These are phyloP conservation scores for Eristalis intricaria DNA, from an alignment of 2,888 invertebrate species.

Conservation along the genomic window DNA sequence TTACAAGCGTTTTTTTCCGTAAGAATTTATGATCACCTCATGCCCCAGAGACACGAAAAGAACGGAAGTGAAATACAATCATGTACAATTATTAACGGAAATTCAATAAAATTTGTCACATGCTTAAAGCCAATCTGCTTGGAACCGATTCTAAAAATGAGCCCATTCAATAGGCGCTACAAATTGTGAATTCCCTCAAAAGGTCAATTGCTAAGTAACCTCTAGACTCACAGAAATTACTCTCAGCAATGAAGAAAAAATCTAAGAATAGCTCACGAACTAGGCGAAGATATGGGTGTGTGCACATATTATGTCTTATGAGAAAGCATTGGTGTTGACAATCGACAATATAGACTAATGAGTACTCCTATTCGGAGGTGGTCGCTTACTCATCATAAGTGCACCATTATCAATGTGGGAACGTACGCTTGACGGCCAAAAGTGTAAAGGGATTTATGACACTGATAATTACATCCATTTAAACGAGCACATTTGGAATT, in stretches of 20 bases:
- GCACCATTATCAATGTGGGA: not conserved
- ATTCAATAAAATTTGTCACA: no score
- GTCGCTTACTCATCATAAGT: not conserved
- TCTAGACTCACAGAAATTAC: not conserved
- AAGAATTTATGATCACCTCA: no score
- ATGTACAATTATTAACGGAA: no score
- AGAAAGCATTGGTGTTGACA: not conserved
- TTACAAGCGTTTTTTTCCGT: no score
- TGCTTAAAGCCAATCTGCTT: no score
- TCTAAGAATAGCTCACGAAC: not conserved
- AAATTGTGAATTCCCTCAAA: not conserved
- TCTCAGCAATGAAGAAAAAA: not conserved
- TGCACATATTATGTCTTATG: not conserved
- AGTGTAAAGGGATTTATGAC: conserved; percentile 35
- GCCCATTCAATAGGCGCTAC: not conserved
- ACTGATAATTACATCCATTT: not conserved
- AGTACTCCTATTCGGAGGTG: not conserved
- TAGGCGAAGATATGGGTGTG: not conserved
- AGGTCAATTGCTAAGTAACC: not conserved
- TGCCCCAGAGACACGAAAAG: no score
- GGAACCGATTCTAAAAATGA: no score
- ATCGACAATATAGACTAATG: not conserved
- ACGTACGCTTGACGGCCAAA: not conserved
- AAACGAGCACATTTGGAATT: not conserved
- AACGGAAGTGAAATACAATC: no score